Evolutionary conservation across 1,140 invertebrate genomes (phyloP).

Genomic region (Bombus sibiricus): DNA sequence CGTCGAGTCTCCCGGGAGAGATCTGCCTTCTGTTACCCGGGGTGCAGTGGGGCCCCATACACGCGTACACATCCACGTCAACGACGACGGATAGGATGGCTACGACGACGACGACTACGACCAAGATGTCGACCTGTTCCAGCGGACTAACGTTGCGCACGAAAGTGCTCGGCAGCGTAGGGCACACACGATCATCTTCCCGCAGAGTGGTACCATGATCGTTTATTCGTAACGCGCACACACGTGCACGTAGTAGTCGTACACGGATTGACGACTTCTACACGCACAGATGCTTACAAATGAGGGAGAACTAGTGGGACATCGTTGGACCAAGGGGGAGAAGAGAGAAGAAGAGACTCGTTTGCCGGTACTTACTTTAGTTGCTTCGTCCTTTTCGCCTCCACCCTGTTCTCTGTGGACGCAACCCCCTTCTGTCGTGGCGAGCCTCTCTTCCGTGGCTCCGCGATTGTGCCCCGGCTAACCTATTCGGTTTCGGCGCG

Average conservation of each 20-base stretch:
- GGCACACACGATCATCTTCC: conserved; percentile 46
- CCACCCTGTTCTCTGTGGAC: conserved; percentile 11
- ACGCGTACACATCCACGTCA: conserved; percentile 56
- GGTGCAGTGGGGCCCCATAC: conserved; percentile 79
- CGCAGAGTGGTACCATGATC: conserved; percentile 29
- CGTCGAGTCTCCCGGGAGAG: conserved; percentile 82
- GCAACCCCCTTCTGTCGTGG: background rate
- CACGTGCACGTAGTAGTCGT: background rate
- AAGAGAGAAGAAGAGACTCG: conserved; percentile 9
- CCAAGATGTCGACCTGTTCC: background rate
- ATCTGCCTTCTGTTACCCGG: conserved; percentile 82
- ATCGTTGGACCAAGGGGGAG: background rate
- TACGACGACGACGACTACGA: conserved; percentile 1
- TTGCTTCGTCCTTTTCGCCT: conserved; percentile 8
- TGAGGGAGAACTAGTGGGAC: conserved; percentile 21
- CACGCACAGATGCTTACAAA: conserved; percentile 53
- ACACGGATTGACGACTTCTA: background rate
- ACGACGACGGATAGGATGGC: background rate
- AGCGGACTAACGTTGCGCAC: background rate
- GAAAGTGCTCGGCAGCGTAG: conserved; percentile 46
- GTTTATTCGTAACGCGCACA: conserved; percentile 35
- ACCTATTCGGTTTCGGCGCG: conserved; percentile 67
- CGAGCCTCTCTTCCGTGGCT: conserved; percentile 35
- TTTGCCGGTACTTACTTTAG: conserved; percentile 63
- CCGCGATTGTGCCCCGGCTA: conserved; percentile 55